Conservation (phyloP, 1,140 invertebrate species). For the Lordiphosa stackelbergi region DNA sequence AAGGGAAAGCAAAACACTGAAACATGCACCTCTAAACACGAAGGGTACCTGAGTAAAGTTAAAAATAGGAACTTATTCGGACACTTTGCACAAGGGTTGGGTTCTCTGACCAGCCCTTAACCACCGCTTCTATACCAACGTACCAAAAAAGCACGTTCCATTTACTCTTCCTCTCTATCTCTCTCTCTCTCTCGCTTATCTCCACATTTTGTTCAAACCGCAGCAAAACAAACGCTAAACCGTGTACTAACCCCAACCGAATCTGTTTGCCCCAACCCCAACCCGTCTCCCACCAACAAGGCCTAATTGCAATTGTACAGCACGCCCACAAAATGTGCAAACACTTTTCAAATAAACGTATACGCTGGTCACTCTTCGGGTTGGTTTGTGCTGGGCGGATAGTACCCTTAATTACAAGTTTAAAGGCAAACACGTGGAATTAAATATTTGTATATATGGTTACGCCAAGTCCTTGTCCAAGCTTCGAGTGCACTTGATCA, state of each 20-base stretch:
- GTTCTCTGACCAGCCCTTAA: too few relatives aligned
- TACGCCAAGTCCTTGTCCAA: slow-evolving; percentile 16
- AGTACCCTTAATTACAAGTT: slow-evolving; percentile 53
- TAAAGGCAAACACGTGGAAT: slow-evolving; percentile 31
- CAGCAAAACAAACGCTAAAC: slow-evolving; percentile 34
- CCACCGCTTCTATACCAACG: too few relatives aligned
- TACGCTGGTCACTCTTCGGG: slow-evolving; percentile 11
- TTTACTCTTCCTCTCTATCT: slow-evolving; percentile 4
- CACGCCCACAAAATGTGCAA: slow-evolving; percentile 58
- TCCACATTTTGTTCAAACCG: slow-evolving; percentile 13
- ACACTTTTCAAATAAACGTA: slow-evolving; percentile 38
- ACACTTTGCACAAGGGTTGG: too few relatives aligned
- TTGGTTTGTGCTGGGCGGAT: slow-evolving; percentile 6
- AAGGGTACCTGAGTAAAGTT: too few relatives aligned
- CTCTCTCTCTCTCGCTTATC: slow-evolving; percentile 2
- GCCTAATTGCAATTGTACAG: slow-evolving; percentile 55
- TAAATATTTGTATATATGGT: slow-evolving; percentile 35
- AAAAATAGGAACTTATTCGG: too few relatives aligned
- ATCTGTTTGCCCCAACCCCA: not conserved
- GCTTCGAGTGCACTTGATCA: slow-evolving; percentile 37
- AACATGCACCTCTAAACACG: too few relatives aligned
- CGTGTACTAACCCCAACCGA: slow-evolving; percentile 19
- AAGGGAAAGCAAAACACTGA: not conserved
- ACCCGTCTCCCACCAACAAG: slow-evolving; percentile 26
- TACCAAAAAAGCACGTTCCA: slow-evolving; percentile 7